Evolutionary conservation across 2,797 vertebrate genomes (phyloP).

Genomic region (Tragelaphus eurycerus): DNA sequence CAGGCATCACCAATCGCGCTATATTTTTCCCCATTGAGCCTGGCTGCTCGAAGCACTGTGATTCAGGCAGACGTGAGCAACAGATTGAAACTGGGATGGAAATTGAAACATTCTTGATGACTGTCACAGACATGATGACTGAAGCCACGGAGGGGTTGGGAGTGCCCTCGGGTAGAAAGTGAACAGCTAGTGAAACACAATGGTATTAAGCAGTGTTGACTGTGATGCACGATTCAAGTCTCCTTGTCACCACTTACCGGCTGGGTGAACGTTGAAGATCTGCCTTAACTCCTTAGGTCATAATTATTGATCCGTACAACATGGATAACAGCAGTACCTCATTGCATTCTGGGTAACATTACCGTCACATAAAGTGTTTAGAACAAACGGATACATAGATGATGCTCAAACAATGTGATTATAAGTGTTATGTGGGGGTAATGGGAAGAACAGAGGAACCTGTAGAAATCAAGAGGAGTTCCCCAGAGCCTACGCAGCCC

Average conservation of each 20-base stretch:
- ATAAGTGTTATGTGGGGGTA: not conserved
- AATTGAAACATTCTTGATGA: not conserved
- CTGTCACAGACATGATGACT: no score
- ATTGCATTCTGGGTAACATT: not conserved
- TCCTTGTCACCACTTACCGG: not conserved
- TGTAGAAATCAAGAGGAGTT: not conserved
- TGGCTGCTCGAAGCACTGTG: not conserved
- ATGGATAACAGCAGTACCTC: not conserved
- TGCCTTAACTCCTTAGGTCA: not conserved
- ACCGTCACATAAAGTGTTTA: not conserved
- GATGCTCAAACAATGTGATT: not conserved
- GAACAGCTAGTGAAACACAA: not conserved
- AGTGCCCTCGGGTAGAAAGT: not conserved
- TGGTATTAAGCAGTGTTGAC: not conserved
- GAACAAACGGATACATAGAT: not conserved
- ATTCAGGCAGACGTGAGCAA: not conserved
- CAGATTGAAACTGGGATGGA: not conserved
- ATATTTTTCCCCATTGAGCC: not conserved
- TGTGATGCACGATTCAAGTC: not conserved
- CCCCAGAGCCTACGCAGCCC: accelerated
- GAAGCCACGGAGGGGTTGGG: accelerated
- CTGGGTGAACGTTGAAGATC: not conserved
- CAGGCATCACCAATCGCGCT: not conserved
- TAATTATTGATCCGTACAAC: not conserved
- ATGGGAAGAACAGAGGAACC: not conserved